Evolutionary conservation across 2,888 invertebrate genomes (phyloP).

Genomic region (Trachelus iudaicus): DNA sequence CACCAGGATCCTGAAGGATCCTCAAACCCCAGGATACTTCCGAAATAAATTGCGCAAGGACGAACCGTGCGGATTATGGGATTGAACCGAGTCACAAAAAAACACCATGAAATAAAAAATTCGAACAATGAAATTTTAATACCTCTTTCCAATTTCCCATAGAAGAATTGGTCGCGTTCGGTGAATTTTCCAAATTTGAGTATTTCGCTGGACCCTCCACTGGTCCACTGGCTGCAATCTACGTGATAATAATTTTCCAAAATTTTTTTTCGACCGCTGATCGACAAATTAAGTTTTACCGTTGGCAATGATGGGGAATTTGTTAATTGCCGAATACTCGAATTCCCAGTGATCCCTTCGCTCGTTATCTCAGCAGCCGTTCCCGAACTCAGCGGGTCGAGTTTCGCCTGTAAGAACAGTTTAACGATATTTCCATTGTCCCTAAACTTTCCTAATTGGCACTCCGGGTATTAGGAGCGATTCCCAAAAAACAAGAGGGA

Average conservation of each 20-base stretch:
- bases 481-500: constrained; percentile 1
- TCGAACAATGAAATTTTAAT: background rate
- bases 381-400: background rate
- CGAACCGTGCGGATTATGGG: background rate
- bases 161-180: background rate
- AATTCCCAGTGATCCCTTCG: background rate
- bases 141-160: background rate
- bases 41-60: background rate
- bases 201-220: background rate
- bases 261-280: too few species aligned
- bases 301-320: background rate
- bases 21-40: constrained; percentile 17
- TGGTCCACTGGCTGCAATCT: background rate
- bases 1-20: constrained; percentile 7
- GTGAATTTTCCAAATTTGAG: background rate
- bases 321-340: background rate
- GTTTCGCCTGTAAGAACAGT: background rate
- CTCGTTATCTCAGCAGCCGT: background rate
- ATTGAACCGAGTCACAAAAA: background rate
- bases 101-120: background rate
- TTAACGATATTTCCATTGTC: constrained; percentile 15
- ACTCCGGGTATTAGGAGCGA: constrained; percentile 7
- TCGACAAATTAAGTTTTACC: background rate
- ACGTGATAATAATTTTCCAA: background rate
- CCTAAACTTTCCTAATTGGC: constrained; percentile 19